These are phyloP conservation scores for Enteromius viviparus DNA, from an alignment of 2,797 vertebrate species.

Conservation along the genomic window DNA sequence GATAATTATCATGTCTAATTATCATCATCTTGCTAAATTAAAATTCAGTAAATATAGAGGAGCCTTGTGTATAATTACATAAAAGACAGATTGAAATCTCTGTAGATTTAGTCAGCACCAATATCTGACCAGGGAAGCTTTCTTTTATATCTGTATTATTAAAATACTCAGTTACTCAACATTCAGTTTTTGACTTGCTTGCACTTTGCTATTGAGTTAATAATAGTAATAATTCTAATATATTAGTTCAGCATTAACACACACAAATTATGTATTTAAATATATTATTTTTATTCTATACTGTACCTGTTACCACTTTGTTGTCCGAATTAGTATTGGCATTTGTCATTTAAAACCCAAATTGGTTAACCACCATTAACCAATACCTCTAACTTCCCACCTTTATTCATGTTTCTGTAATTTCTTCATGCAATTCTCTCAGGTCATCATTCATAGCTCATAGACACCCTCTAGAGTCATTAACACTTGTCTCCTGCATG, in stretches of 20 bases:
- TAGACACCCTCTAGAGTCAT: neutral
- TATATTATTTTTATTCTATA: neutral
- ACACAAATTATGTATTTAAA: too few species aligned
- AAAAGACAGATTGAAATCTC: neutral
- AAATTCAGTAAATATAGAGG: neutral
- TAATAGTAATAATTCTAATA: neutral
- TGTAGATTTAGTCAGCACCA: neutral
- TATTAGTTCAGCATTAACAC: too few species aligned
- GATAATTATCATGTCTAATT: neutral
- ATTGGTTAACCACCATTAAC: neutral
- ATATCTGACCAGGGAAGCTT: neutral
- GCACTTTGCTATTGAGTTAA: neutral
- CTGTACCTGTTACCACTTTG: neutral
- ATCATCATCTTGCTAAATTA: conserved; percentile 3
- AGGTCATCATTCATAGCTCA: conserved; percentile 42
- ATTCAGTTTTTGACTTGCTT: neutral
- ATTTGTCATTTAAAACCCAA: neutral
- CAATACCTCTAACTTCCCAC: neutral
- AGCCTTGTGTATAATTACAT: neutral
- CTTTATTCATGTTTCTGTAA: neutral
- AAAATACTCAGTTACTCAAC: neutral
- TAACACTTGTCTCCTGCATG: conserved; percentile 22
- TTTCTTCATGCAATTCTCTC: conserved; percentile 7
- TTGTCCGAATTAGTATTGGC: neutral
- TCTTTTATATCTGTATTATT: neutral